Percentiles rank a stretch among this genome's conserved stretches.
phyloP scores from a whole-genome alignment of 23 tunicate genomes.

The Corella eumyota region DNA sequence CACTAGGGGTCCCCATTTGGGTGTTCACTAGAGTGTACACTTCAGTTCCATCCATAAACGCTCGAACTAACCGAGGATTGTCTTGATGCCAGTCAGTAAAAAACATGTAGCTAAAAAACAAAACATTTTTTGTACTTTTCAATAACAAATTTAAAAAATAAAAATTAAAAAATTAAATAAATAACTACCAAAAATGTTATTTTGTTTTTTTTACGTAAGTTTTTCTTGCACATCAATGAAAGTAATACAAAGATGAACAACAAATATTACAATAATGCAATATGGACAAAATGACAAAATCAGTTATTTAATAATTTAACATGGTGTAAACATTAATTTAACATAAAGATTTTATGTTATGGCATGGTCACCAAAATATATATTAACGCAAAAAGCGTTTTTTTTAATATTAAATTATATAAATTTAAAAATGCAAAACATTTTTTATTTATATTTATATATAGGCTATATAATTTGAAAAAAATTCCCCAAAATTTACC shows the following conservation, averaged over 20 bases:
- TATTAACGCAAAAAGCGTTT: too few species aligned
- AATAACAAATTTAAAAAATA: neutral
- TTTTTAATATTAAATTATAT: neutral
- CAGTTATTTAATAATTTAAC: neutral
- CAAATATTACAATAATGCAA: neutral
- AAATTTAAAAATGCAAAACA: neutral
- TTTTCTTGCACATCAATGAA: too few species aligned
- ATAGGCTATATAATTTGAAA: too few species aligned
- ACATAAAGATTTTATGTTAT: neutral
- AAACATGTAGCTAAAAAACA: constrained; percentile 50
- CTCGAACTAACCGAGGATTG: constrained; percentile 53
- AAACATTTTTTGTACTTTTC: neutral
- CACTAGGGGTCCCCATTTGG: constrained; percentile 43
- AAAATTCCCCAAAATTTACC: too few species aligned
- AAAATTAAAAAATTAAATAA: too few species aligned
- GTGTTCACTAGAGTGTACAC: constrained; percentile 53
- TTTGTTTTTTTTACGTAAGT: too few species aligned
- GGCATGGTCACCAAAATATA: neutral
- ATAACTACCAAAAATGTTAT: too few species aligned
- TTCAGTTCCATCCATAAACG: constrained; percentile 70
- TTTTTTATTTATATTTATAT: neutral
- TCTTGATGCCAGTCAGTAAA: constrained; percentile 50
- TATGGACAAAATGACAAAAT: neutral
- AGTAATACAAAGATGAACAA: too few species aligned
- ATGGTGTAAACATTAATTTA: too few species aligned